Evolutionary conservation across 2,113 vertebrate species (phyloP).

Genomic region (Psammodynastes pulverulentus): DNA sequence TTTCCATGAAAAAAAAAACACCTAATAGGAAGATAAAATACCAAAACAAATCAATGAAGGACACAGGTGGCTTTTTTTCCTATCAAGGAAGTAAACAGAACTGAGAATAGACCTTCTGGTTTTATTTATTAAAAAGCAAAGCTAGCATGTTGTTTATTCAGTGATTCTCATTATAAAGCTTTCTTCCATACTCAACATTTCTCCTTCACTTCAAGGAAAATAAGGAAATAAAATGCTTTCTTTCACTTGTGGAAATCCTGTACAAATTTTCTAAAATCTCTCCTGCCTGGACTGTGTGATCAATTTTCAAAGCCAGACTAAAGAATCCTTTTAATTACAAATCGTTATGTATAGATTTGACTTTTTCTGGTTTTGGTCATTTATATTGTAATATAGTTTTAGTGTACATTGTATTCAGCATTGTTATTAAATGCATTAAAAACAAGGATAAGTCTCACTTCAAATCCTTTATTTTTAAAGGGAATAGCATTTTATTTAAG

Average conservation of each 20-base stretch:
- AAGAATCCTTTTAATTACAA: background rate
- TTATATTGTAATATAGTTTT: background rate
- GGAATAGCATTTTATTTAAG: background rate
- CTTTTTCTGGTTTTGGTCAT: background rate
- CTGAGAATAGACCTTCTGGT: background rate
- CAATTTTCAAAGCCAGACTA: background rate
- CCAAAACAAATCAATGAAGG: background rate
- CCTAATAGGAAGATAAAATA: background rate
- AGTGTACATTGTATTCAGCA: background rate
- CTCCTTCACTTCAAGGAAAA: background rate
- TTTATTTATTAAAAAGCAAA: background rate
- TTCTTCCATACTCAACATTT: background rate
- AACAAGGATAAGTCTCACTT: background rate
- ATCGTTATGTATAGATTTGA: background rate
- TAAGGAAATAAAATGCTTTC: background rate
- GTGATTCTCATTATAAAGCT: background rate
- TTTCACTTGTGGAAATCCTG: background rate
- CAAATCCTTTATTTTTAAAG: background rate
- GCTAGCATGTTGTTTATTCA: background rate
- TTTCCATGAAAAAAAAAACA: background rate
- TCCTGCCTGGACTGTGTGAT: background rate
- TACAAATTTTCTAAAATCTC: background rate
- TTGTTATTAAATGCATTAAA: background rate
- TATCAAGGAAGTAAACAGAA: slow-evolving; percentile 3
- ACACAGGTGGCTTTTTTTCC: background rate